Conservation (phyloP, 1,140 invertebrate genomes). For the Microplitis mediator region DNA sequence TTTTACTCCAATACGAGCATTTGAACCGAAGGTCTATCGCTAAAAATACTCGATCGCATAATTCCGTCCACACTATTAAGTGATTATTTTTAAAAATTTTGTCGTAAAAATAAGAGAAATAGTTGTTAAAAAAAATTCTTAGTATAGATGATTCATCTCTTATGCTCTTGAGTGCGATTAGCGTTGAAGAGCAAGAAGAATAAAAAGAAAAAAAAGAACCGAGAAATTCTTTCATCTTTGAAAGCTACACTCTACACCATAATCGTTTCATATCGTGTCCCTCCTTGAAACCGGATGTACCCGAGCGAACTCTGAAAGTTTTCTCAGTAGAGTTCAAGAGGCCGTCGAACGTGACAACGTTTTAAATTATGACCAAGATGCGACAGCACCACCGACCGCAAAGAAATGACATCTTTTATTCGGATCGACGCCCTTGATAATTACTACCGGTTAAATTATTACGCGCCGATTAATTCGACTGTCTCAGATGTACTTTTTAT, state of each 20-base stretch:
- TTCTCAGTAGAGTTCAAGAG: constrained; percentile 8
- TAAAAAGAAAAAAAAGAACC: background rate
- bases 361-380: background rate
- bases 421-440: constrained; percentile 16
- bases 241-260: background rate
- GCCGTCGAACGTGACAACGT: constrained; percentile 17
- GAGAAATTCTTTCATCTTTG: background rate
- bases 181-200: background rate
- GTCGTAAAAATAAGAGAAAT: no score
- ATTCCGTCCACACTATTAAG: no score
- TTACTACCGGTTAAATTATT: background rate
- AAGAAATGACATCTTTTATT: constrained; percentile 6
- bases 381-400: background rate
- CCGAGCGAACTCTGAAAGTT: constrained; percentile 17
- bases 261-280: background rate
- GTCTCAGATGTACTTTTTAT: background rate
- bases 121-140: no score
- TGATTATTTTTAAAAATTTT: no score
- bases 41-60: no score
- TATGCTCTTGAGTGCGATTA: background rate
- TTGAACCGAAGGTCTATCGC: no score
- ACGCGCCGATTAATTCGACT: background rate
- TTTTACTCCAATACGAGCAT: no score
- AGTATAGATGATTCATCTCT: background rate
- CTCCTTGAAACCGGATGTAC: background rate